These are phyloP conservation scores for Pseudomyrmex sp. DNA, from an alignment of 1,140 invertebrate species.

Conservation along the genomic window DNA sequence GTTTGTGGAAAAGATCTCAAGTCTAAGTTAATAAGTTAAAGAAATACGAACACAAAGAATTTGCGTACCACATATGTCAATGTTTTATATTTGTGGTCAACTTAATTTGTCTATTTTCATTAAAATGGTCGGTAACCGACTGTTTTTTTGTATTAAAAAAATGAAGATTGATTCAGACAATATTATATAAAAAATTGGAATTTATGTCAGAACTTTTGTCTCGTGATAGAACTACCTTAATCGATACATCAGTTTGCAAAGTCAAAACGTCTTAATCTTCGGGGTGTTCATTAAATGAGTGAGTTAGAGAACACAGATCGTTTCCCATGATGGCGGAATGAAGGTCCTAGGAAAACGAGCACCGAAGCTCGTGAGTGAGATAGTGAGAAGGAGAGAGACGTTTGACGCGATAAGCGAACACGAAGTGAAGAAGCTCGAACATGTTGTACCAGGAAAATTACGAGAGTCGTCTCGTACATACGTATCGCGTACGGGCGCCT, in stretches of 20 bases:
- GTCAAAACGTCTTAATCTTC: constrained; percentile 32
- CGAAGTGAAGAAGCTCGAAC: constrained; percentile 56
- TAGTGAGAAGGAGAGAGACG: constrained; percentile 17
- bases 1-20: too few species aligned
- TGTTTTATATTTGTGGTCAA: too few species aligned
- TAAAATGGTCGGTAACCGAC: too few species aligned
- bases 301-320: constrained; percentile 3
- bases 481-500: constrained; percentile 35
- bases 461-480: constrained; percentile 39
- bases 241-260: not conserved
- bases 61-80: too few species aligned
- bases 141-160: too few species aligned
- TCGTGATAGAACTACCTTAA: too few species aligned
- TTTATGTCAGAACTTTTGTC: too few species aligned
- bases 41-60: too few species aligned
- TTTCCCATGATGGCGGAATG: constrained; percentile 37
- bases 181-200: too few species aligned
- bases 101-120: too few species aligned
- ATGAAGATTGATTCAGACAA: too few species aligned
- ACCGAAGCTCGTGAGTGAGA: not conserved
- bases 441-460: constrained; percentile 57
- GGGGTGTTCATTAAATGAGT: constrained; percentile 34
- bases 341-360: constrained; percentile 40
- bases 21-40: too few species aligned
- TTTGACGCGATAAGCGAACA: constrained; percentile 51